Conservation (phyloP, 2,113 vertebrate genomes). For the Alaudala cheleensis region DNA sequence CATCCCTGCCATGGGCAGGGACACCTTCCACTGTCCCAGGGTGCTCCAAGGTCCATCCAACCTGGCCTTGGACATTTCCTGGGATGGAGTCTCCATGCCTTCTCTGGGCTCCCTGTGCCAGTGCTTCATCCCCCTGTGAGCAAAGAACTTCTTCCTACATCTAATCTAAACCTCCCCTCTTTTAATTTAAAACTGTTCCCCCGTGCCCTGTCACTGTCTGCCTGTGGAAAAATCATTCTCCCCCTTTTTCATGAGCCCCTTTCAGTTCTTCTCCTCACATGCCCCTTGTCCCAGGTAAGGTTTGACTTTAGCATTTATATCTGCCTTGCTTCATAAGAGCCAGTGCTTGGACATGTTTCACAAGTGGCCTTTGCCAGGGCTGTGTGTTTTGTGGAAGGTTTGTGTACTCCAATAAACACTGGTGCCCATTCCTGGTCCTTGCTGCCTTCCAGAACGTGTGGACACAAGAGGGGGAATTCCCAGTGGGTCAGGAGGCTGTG, state of each 20-base stretch:
- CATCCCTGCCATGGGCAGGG: not conserved
- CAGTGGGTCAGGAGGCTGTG: not conserved
- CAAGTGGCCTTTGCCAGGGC: not conserved
- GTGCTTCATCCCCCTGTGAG: not conserved
- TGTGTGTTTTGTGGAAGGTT: accelerated
- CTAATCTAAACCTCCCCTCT: not conserved
- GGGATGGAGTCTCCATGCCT: not conserved
- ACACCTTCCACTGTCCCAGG: not conserved
- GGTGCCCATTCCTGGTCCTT: accelerated
- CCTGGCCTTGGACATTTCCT: not conserved
- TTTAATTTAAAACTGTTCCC: not conserved
- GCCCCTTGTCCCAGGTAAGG: not conserved
- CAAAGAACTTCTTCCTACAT: not conserved
- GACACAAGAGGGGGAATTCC: not conserved
- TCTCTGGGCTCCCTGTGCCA: not conserved
- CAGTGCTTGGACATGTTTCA: not conserved
- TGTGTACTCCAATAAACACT: not conserved
- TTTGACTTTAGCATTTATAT: not conserved
- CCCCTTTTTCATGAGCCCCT: too few species aligned
- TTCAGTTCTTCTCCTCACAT: not conserved
- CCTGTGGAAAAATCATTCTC: not conserved
- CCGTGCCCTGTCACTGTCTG: not conserved
- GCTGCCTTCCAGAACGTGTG: not conserved
- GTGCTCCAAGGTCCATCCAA: not conserved
- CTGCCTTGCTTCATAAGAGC: not conserved